phyloP scores from a whole-genome alignment of 2,113 vertebrate species.

The Gila orcuttii region DNA sequence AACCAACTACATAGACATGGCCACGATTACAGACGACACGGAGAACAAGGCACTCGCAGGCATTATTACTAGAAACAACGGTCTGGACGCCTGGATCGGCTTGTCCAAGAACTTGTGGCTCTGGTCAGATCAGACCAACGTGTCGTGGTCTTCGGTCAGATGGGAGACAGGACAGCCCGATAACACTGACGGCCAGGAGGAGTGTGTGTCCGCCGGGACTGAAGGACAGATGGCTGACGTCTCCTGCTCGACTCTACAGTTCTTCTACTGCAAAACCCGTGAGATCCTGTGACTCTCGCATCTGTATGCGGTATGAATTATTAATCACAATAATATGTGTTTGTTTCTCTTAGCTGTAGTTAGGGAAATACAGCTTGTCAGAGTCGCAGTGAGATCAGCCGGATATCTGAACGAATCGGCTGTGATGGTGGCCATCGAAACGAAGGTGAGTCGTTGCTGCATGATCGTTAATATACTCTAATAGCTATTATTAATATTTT shows the following conservation, averaged over 20 bases:
- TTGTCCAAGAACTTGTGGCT: slow-evolving; percentile 13
- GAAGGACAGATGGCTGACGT: background rate
- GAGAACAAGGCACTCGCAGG: background rate
- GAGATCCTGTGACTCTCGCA: background rate
- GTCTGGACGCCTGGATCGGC: background rate
- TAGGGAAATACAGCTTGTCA: background rate
- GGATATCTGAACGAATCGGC: background rate
- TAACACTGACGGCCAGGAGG: background rate
- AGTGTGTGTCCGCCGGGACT: background rate
- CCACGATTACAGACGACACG: background rate
- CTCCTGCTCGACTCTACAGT: accelerated
- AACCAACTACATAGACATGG: background rate
- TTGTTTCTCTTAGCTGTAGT: background rate
- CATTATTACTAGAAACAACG: accelerated
- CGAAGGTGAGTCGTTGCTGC: background rate
- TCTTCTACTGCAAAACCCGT: slow-evolving; percentile 15
- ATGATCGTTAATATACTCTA: background rate
- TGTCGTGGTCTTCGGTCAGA: background rate
- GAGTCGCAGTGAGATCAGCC: background rate
- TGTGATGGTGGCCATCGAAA: background rate
- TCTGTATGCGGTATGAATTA: background rate
- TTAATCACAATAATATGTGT: background rate
- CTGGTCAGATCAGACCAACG: background rate
- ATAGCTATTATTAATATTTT: background rate
- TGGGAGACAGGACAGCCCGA: background rate